Percentiles rank a stretch among this genome's conserved stretches.
Conservation (phyloP, 2,797 vertebrate genomes). For the Enteromius thamalakanensis region DNA sequence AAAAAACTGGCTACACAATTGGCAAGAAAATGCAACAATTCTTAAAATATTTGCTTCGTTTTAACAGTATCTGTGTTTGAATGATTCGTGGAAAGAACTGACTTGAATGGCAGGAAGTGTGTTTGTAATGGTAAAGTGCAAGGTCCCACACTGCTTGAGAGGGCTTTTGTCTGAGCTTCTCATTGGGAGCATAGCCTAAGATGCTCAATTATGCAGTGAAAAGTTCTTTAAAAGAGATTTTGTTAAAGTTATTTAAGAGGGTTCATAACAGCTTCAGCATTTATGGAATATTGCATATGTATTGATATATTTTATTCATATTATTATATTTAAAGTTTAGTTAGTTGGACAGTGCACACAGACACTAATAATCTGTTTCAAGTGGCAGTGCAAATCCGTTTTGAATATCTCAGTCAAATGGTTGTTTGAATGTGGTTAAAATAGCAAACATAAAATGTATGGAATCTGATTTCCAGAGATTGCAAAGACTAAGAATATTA, state of each 20-base stretch:
- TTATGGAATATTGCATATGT: background rate
- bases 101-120: conserved; percentile 11
- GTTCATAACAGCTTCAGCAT: background rate
- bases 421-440: background rate
- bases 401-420: background rate
- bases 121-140: conserved; percentile 20
- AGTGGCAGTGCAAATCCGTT: background rate
- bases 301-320: background rate
- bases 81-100: background rate
- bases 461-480: background rate
- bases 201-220: conserved; percentile 1
- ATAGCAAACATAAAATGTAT: background rate
- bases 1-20: background rate
- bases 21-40: background rate
- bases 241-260: background rate
- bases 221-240: background rate
- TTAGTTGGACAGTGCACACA: background rate
- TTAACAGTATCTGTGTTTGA: background rate
- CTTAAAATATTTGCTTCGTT: conserved; percentile 22
- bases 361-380: background rate
- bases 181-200: background rate
- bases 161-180: conserved; percentile 22
- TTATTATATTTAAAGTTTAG: background rate
- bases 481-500: background rate
- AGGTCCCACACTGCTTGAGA: conserved; percentile 24